Percentiles rank a stretch among this genome's conserved stretches.
Conservation (phyloP, 2,888 invertebrate genomes). For the Geotrupes spiniger region DNA sequence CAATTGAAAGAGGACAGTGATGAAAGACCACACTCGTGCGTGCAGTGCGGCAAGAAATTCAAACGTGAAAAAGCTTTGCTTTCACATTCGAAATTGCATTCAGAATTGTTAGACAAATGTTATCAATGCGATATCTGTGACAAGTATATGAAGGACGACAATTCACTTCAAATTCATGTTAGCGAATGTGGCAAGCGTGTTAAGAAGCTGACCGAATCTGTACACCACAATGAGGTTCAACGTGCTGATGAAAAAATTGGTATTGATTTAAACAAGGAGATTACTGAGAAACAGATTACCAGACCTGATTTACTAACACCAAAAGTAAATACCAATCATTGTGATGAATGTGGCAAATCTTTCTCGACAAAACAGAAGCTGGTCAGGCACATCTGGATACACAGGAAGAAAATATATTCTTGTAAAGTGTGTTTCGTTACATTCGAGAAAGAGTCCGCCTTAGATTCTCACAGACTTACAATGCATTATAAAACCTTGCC, state of each 20-base stretch:
- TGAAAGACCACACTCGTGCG: conserved; percentile 6
- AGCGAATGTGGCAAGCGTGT: conserved; percentile 37
- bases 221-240: background rate
- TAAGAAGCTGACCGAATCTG: background rate
- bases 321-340: conserved; percentile 49
- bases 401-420: conserved; percentile 49
- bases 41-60: conserved; percentile 48
- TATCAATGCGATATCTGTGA: conserved; percentile 53
- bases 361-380: conserved; percentile 53
- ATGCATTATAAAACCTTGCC: conserved; percentile 49
- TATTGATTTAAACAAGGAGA: too few relatives aligned
- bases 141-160: conserved; percentile 49
- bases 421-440: conserved; percentile 49
- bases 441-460: conserved; percentile 46
- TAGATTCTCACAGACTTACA: conserved; percentile 48
- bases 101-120: conserved; percentile 36
- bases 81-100: conserved; percentile 42
- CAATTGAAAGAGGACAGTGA: background rate
- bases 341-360: conserved; percentile 49
- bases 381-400: conserved; percentile 52
- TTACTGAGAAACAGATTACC: too few relatives aligned
- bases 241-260: background rate
- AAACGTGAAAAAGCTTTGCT: conserved; percentile 48
- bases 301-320: background rate
- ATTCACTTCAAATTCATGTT: conserved; percentile 48